Evolutionary conservation across 1,140 invertebrate genomes (phyloP), one percentile per base, ranked within the genome.

Genomic region (Heliothis virescens): DNA sequence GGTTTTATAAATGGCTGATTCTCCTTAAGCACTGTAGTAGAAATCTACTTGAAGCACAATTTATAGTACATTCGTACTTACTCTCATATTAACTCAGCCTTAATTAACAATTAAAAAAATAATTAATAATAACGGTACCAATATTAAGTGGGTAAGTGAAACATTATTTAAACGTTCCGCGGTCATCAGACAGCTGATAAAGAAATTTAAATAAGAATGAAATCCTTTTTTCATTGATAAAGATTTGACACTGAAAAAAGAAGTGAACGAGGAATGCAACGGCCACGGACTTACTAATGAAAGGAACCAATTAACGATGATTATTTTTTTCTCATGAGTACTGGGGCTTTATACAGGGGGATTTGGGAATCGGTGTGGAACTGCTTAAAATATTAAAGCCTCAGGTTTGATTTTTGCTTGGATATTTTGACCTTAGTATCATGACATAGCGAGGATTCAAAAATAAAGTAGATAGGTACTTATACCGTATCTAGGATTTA

Each of bases 171-270:
- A 82, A 81, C 86, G 85, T 78, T 85, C 85, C 82, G 78, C 86
- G 83, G 80, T 88, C 87, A 90, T 85, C 79, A 77, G 88, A 87
- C 82, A 87, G 85, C 63, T 86, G 91, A 93, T 94, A 94, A 93
- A 84, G 83, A 84, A 88, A 91, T 93, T 93, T 92, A 92, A 94
- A 92, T 93, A 92, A 93, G 90, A 94, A 93, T 94, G 87, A 94
- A 93, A 90, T 92, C 91, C 91, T 92, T 92, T 92, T 90, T 92
- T 91, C 92, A 93, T 94, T 94, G 92, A 94, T 94, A 94, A 94
- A 90, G 88, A 89, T 92, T 94, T 94, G 93, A 94, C 93, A 94
- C 87, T 82, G 87, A 93, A 93, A 92, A 94, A 94, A 93, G 87
- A 88, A 94, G 88, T 84, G 91, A 82, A 34, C 75, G 74, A 89